These are phyloP conservation scores for Epicauta chinensis DNA, from an alignment of 1,140 invertebrate species.

Conservation along the genomic window DNA sequence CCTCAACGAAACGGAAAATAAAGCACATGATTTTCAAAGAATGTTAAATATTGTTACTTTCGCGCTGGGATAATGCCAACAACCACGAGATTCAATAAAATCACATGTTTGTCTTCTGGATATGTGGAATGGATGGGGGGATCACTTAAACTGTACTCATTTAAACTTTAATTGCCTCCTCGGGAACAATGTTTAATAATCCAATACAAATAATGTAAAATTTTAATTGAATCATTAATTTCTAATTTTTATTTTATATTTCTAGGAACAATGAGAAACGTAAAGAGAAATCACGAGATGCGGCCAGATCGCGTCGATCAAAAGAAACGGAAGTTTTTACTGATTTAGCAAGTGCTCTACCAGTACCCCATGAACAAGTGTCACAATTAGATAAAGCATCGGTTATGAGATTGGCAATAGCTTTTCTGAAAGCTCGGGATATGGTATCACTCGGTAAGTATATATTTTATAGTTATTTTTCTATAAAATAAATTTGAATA, in stretches of 20 bases:
- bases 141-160: neutral
- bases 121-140: neutral
- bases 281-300: conserved; percentile 95
- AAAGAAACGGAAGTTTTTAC: conserved; percentile 92
- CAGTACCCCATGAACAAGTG: conserved; percentile 68
- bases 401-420: conserved; percentile 89
- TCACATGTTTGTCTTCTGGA: neutral
- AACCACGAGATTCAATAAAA: too few species aligned
- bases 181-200: neutral
- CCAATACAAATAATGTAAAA: neutral
- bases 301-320: conserved; percentile 83
- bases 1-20: too few species aligned
- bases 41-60: too few species aligned
- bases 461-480: neutral
- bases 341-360: conserved; percentile 76
- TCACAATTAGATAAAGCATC: conserved; percentile 91
- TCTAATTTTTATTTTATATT: conserved; percentile 30
- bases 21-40: too few species aligned
- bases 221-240: neutral
- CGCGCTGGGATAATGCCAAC: too few species aligned
- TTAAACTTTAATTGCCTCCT: too few species aligned
- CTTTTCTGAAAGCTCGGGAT: conserved; percentile 78
- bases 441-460: conserved; percentile 72
- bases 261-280: conserved; percentile 90
- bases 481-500: conserved; percentile 18